Conservation (phyloP, 2,113 vertebrate species). For the Passerina amoena region DNA sequence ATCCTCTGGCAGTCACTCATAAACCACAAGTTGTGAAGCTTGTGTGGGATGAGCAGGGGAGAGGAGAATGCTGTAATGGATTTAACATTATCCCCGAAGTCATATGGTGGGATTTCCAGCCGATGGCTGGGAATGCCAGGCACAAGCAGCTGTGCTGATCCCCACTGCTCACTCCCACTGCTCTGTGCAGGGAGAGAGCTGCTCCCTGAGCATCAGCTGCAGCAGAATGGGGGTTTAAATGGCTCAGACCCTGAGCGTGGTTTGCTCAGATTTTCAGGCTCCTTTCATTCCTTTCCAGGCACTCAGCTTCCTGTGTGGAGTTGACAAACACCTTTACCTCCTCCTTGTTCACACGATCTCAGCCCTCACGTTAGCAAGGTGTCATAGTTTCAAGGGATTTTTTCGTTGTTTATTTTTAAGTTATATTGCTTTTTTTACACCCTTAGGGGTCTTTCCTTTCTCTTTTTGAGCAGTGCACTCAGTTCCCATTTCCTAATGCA, state of each 20-base stretch:
- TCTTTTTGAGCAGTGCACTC: neutral
- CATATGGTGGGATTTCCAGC: slow-evolving; percentile 40
- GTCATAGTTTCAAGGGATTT: neutral
- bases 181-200: neutral
- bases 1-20: slow-evolving; percentile 17
- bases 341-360: neutral
- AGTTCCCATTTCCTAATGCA: neutral
- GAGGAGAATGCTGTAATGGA: slow-evolving; percentile 20
- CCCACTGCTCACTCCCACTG: neutral
- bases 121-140: neutral
- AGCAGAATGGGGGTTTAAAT: neutral
- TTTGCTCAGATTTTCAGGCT: neutral
- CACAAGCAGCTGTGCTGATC: slow-evolving; percentile 4
- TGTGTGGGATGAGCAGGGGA: slow-evolving; percentile 47
- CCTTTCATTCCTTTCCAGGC: neutral
- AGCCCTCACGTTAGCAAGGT: neutral
- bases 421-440: neutral
- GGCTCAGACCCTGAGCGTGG: neutral
- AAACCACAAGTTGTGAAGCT: slow-evolving; percentile 37
- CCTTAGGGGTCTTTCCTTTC: neutral
- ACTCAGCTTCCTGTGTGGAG: neutral
- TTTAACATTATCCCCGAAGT: slow-evolving; percentile 28
- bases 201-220: neutral
- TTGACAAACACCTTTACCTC: neutral
- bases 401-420: neutral